Conservation (phyloP, 92 coral and sea anemone species). For the Galaxea fascicularis region DNA sequence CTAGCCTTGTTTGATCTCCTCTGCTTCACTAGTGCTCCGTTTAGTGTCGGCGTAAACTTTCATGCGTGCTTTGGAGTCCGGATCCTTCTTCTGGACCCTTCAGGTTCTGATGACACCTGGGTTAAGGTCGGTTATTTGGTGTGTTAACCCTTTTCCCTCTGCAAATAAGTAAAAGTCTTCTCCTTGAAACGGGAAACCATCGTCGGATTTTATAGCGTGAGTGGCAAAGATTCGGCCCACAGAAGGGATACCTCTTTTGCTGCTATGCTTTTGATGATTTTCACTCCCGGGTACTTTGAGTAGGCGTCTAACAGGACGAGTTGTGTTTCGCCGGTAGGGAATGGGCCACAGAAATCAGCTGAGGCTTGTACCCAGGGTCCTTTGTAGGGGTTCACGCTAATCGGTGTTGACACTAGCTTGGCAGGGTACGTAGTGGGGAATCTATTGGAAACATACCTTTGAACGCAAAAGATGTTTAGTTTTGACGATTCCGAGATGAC, state of each 20-base stretch:
- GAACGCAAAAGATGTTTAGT: slow-evolving; percentile 35
- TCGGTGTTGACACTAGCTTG: background rate
- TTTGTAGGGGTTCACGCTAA: background rate
- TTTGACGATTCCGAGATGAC: slow-evolving; percentile 34
- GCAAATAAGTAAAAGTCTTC: slow-evolving; percentile 3
- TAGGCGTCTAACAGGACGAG: slow-evolving; percentile 23
- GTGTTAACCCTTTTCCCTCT: slow-evolving; percentile 29
- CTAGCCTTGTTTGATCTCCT: slow-evolving; percentile 36
- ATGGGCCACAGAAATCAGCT: slow-evolving; percentile 19
- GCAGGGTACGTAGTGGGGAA: background rate
- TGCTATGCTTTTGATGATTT: slow-evolving; percentile 7
- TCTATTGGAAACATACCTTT: slow-evolving; percentile 37
- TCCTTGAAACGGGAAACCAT: slow-evolving; percentile 30
- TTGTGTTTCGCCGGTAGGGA: background rate
- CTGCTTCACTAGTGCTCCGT: slow-evolving; percentile 28
- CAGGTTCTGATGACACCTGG: background rate
- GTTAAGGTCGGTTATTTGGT: background rate
- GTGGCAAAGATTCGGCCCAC: slow-evolving; percentile 35
- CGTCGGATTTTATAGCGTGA: slow-evolving; percentile 32
- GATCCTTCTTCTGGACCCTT: slow-evolving; percentile 33
- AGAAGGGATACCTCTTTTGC: slow-evolving; percentile 4
- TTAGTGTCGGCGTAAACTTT: slow-evolving; percentile 27
- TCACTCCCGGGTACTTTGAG: slow-evolving; percentile 37
- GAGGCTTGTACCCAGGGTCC: background rate
- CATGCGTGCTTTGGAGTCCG: slow-evolving; percentile 23